Conservation (phyloP, 2,113 vertebrate species). For the Phalacrocorax carbo region DNA sequence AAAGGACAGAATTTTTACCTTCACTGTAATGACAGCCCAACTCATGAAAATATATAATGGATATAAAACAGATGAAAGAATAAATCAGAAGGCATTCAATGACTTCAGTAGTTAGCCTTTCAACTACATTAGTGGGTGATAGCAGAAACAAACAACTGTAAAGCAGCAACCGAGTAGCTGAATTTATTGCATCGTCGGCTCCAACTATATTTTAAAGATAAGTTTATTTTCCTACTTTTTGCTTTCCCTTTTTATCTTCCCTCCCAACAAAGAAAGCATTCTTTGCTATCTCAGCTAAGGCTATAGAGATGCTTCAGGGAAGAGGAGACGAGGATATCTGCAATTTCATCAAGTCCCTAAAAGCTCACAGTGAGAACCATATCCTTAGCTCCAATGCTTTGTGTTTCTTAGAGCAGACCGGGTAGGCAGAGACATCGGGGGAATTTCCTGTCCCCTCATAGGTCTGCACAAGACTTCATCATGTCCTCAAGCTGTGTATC, state of each 20-base stretch:
- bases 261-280: background rate
- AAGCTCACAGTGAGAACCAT: background rate
- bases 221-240: background rate
- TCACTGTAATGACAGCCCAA: background rate
- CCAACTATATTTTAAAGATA: background rate
- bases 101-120: background rate
- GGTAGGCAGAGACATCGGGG: background rate
- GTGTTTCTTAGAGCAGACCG: background rate
- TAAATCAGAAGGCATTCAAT: background rate
- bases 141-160: background rate
- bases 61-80: background rate
- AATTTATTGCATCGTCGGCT: background rate
- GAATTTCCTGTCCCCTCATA: background rate
- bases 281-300: background rate
- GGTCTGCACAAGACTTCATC: background rate
- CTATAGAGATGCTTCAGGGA: background rate
- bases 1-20: slow-evolving; percentile 5
- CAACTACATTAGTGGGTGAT: background rate
- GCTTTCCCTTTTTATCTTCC: background rate
- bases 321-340: background rate
- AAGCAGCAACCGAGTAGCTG: background rate
- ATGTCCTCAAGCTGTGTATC: background rate
- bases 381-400: background rate
- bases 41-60: background rate
- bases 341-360: background rate